A percentile compares a stretch with the other conserved stretches of the same genome.
phyloP scores from a whole-genome alignment of 2,113 vertebrate species.

The Perccottus glenii region DNA sequence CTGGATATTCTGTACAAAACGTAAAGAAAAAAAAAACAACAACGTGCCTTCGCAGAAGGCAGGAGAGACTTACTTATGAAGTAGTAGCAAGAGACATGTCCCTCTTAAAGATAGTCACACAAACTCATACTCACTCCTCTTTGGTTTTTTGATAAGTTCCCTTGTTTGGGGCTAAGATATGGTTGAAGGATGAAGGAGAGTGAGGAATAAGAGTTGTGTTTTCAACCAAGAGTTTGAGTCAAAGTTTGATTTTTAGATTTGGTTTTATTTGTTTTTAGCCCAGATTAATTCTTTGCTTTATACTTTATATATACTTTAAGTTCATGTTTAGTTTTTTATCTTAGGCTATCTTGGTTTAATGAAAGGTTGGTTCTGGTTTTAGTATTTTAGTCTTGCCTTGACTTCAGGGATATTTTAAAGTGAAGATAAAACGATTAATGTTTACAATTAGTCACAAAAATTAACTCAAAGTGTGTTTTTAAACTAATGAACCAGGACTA shows the following conservation, averaged over 20 bases:
- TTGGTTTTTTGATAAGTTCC: constrained; percentile 66
- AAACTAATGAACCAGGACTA: no score
- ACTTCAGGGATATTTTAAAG: no score
- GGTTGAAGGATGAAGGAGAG: constrained; percentile 63
- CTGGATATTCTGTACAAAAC: constrained; percentile 83
- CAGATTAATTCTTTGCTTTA: no score
- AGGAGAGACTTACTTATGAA: constrained; percentile 96
- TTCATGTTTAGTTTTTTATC: no score
- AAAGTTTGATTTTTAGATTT: neutral
- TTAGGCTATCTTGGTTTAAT: no score
- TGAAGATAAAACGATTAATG: no score
- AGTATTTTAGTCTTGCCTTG: no score
- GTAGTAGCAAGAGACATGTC: constrained; percentile 84
- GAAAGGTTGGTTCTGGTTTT: no score
- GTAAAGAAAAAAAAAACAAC: constrained; percentile 65
- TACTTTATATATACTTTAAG: no score
- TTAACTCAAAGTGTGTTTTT: no score
- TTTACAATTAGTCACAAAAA: no score
- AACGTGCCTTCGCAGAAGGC: constrained; percentile 93
- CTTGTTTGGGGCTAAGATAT: constrained; percentile 58
- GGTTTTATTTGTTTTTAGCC: no score
- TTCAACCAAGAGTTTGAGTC: neutral
- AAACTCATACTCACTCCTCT: constrained; percentile 57
- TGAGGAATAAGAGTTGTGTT: constrained; percentile 26
- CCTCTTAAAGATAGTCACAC: constrained; percentile 70